These are phyloP conservation scores for Palythoa grandis DNA, from an alignment of 92 coral and sea anemone species.

Conservation along the genomic window DNA sequence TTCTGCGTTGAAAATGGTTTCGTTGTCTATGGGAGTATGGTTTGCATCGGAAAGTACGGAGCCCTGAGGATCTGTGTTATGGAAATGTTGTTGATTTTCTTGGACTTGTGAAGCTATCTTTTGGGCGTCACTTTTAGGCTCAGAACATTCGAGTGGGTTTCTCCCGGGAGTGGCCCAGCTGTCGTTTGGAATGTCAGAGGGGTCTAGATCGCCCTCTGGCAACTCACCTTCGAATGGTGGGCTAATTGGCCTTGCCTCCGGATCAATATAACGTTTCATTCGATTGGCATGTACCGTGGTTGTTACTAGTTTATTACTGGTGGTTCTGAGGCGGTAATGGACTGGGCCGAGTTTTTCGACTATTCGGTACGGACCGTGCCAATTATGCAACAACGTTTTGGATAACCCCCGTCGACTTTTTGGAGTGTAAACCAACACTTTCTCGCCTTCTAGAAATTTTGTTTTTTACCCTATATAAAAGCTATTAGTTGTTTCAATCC, in stretches of 20 bases:
- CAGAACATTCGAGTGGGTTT: not conserved
- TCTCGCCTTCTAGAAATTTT: constrained; percentile 38
- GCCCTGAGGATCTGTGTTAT: not conserved
- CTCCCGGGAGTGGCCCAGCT: not conserved
- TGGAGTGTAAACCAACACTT: constrained; percentile 60
- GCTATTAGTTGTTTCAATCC: constrained; percentile 53
- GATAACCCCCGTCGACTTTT: constrained; percentile 40
- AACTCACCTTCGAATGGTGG: constrained; percentile 39
- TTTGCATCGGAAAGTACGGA: not conserved
- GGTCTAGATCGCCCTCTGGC: constrained; percentile 11
- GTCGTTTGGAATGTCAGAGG: constrained; percentile 10
- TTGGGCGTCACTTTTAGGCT: not conserved
- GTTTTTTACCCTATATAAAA: not conserved
- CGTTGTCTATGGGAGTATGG: not conserved
- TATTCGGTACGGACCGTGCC: constrained; percentile 58
- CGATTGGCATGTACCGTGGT: constrained; percentile 60
- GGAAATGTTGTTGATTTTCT: not conserved
- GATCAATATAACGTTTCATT: constrained; percentile 57
- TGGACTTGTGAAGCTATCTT: not conserved
- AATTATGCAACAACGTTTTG: constrained; percentile 54
- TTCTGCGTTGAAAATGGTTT: constrained; percentile 12
- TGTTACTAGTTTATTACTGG: constrained; percentile 47
- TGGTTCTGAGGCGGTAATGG: constrained; percentile 49
- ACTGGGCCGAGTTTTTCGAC: constrained; percentile 59
- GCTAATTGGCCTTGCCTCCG: constrained; percentile 42